Evolutionary conservation across 2,888 invertebrate species (phyloP), one percentile per base, ranked within the genome.

Genomic region (Scaptomyza flava): DNA sequence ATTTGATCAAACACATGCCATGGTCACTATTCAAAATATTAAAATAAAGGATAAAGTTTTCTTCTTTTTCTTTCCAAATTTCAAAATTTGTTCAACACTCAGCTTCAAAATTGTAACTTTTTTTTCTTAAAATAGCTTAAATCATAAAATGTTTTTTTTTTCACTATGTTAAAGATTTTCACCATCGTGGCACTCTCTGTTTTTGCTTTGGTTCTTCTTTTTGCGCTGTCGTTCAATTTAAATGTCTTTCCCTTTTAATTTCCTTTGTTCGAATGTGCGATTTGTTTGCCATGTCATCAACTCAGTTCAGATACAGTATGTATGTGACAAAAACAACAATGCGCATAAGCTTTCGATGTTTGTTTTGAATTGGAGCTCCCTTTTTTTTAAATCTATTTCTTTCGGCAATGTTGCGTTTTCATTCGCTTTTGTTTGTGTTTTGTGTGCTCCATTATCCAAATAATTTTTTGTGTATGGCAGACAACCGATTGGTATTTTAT

Each of bases 181-280:
- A n/a, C 71, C 65, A 73, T 36, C 62, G 73, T 76, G 30, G 36
- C 11, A 3, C 6, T 20, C 45, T 52, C 64, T 67, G 45, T 43
- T 61, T 57, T 51, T 38, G 14, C 8, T 14, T 7, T 3, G 3
- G 38, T 2, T 36, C 23, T 7, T 38, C 20, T 2, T 23, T 60
- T 68, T 51, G 34, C 38, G 42, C 59, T 62, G 65, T 42, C 50
- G 57, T 60, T 75, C 68, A 53, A 62, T 63, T 78, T 65, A 67
- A 75, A 75, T 78, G 77, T 52, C 58, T 73, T 79, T 79, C 68
- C 88, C 70, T 79, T 86, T 83, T 88, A 84, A 88, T 84, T 84
- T 88, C 83, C 88, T 80, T 83, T 88, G 88, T 86, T 86, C 83
- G 88, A 86, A 78, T 84, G 88, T 84, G 86, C 87, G 89, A 86